These are phyloP conservation scores for Leucoma salicis DNA, from an alignment of 2,888 invertebrate species.

Conservation along the genomic window DNA sequence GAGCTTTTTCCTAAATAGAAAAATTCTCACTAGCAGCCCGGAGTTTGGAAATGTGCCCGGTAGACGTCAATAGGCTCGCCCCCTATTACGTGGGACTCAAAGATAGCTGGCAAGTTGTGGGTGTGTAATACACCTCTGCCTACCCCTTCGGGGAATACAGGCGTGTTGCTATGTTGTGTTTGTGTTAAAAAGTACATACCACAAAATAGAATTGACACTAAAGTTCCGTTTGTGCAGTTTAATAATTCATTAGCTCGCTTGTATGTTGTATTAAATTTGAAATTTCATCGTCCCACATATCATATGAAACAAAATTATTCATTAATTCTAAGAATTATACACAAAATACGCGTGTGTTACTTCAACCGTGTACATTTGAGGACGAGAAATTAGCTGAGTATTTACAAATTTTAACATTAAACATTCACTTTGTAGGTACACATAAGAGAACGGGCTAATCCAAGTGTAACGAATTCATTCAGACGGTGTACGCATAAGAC, in stretches of 20 bases:
- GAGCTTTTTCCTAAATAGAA: too few relatives aligned
- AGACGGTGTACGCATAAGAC: constrained; percentile 50
- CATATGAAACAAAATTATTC: constrained; percentile 14
- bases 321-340: constrained; percentile 15
- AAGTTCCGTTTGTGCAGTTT: too few relatives aligned
- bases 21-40: too few relatives aligned
- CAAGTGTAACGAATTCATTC: constrained; percentile 48
- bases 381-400: constrained; percentile 23
- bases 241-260: background rate
- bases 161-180: too few relatives aligned
- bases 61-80: too few relatives aligned
- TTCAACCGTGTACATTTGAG: constrained; percentile 25
- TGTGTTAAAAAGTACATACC: too few relatives aligned
- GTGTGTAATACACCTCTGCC: too few relatives aligned
- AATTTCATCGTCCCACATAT: background rate
- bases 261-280: background rate
- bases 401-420: constrained; percentile 40
- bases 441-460: constrained; percentile 38
- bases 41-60: too few relatives aligned
- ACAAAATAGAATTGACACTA: too few relatives aligned
- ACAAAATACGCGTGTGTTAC: constrained; percentile 18
- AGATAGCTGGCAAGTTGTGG: too few relatives aligned
- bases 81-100: too few relatives aligned
- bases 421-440: constrained; percentile 34
- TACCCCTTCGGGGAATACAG: too few relatives aligned